Conservation (phyloP, 2,888 invertebrate species). For the Ernsta delagoae region DNA sequence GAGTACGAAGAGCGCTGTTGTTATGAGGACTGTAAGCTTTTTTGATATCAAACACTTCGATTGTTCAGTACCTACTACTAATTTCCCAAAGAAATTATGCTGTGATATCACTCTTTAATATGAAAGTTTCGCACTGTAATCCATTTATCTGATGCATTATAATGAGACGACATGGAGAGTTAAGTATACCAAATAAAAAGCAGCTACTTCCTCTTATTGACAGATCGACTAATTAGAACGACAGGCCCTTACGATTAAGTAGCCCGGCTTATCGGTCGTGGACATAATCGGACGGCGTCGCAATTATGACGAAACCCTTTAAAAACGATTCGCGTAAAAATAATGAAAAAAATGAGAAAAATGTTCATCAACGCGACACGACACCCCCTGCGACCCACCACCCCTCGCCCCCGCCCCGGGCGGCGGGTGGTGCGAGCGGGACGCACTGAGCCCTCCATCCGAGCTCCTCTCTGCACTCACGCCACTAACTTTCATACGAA, state of each 20-base stretch:
- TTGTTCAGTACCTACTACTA: background rate
- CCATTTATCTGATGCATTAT: constrained; percentile 25
- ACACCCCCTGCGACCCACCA: constrained; percentile 58
- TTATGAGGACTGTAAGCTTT: constrained; percentile 10
- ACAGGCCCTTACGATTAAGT: constrained; percentile 40
- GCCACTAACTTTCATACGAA: constrained; percentile 79
- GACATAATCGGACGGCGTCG: constrained; percentile 78
- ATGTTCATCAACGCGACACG: constrained; percentile 85
- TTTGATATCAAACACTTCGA: constrained; percentile 15
- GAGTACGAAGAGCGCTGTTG: constrained; percentile 60
- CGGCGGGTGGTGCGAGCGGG: constrained; percentile 73
- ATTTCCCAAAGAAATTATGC: constrained; percentile 1
- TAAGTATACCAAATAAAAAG: background rate
- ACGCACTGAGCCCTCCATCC: constrained; percentile 53
- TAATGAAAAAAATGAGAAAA: constrained; percentile 83
- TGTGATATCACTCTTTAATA: background rate
- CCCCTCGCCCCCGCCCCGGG: constrained; percentile 64
- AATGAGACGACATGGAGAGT: constrained; percentile 11
- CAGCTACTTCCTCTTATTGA: constrained; percentile 27
- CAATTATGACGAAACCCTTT: constrained; percentile 85
- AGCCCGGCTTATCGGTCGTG: constrained; percentile 62
- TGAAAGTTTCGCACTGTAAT: constrained; percentile 13
- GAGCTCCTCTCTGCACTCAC: constrained; percentile 73
- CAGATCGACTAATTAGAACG: constrained; percentile 37
- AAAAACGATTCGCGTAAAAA: constrained; percentile 84